phyloP scores from a whole-genome alignment of 2,888 invertebrate genomes.

The Dryocosmus kuriphilus region DNA sequence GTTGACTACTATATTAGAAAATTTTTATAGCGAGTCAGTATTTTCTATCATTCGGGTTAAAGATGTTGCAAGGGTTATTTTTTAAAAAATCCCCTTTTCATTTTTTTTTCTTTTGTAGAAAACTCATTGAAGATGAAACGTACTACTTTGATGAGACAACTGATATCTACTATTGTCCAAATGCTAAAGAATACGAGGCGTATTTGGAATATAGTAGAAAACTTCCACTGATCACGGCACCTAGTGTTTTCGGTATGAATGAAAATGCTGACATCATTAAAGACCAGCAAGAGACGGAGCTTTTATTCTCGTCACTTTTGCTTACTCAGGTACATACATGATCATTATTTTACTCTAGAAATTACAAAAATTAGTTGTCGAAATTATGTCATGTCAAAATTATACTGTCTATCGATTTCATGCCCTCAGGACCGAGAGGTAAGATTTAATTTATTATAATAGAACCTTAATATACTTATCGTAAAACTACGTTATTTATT shows the following conservation, averaged over 20 bases:
- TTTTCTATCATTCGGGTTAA: neutral
- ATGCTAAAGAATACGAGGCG: constrained; percentile 85
- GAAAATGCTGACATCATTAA: constrained; percentile 95
- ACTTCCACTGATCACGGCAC: constrained; percentile 88
- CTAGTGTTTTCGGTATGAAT: constrained; percentile 94
- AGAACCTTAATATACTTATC: constrained; percentile 15
- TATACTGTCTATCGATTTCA: constrained; percentile 40
- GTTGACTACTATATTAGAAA: constrained; percentile 88
- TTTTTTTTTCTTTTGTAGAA: constrained; percentile 54
- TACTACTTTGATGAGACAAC: constrained; percentile 69
- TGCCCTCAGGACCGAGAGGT: constrained; percentile 68
- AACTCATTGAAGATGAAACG: constrained; percentile 59
- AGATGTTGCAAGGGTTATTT: neutral
- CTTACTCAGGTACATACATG: constrained; percentile 85
- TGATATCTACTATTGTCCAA: constrained; percentile 85
- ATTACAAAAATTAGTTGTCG: neutral
- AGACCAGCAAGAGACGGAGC: constrained; percentile 91
- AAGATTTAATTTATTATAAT: constrained; percentile 51
- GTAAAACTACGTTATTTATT: constrained; percentile 8
- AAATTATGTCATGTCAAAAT: neutral
- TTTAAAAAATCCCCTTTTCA: neutral
- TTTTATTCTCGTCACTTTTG: constrained; percentile 86
- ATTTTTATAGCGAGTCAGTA: constrained; percentile 88
- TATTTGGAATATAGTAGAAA: constrained; percentile 84
- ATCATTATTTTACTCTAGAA: neutral